A percentile compares a stretch with the other conserved stretches of the same genome.
phyloP scores from a whole-genome alignment of 2,888 invertebrate species.

The Leptogaster cylindrica region DNA sequence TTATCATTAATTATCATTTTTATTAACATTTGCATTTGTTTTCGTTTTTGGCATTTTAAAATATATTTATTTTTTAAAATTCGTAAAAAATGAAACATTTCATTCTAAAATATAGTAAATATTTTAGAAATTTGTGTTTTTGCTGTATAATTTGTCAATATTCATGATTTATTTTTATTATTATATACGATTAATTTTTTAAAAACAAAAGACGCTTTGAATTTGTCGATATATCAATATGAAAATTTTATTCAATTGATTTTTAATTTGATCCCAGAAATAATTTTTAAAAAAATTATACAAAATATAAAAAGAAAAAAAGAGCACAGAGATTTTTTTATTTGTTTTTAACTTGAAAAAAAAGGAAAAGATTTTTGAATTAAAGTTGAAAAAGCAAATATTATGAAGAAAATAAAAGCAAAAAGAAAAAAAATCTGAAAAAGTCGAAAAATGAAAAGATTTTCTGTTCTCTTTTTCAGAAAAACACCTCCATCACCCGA shows the following conservation, averaged over 20 bases:
- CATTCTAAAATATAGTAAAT: background rate
- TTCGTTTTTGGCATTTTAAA: background rate
- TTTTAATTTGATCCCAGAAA: background rate
- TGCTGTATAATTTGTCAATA: too few relatives aligned
- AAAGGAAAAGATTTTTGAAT: background rate
- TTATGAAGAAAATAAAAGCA: background rate
- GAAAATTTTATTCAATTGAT: background rate
- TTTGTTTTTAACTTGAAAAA: slow-evolving; percentile 30
- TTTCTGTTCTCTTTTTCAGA: slow-evolving; percentile 48
- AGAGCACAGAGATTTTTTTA: slow-evolving; percentile 47
- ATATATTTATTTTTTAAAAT: background rate
- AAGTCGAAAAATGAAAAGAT: slow-evolving; percentile 41
- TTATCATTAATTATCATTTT: background rate
- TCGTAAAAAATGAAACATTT: background rate
- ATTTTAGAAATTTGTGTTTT: background rate
- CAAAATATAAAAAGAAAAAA: slow-evolving; percentile 33
- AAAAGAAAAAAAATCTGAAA: slow-evolving; percentile 29
- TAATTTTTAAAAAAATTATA: background rate
- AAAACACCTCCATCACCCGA: slow-evolving; percentile 43
- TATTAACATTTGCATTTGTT: background rate
- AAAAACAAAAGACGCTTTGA: background rate
- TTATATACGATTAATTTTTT: background rate
- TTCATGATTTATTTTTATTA: background rate
- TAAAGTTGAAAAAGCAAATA: slow-evolving; percentile 9
- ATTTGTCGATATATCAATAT: background rate